These are phyloP conservation scores for Drosophila albomicans DNA, from an alignment of 1,140 invertebrate species.

Conservation along the genomic window DNA sequence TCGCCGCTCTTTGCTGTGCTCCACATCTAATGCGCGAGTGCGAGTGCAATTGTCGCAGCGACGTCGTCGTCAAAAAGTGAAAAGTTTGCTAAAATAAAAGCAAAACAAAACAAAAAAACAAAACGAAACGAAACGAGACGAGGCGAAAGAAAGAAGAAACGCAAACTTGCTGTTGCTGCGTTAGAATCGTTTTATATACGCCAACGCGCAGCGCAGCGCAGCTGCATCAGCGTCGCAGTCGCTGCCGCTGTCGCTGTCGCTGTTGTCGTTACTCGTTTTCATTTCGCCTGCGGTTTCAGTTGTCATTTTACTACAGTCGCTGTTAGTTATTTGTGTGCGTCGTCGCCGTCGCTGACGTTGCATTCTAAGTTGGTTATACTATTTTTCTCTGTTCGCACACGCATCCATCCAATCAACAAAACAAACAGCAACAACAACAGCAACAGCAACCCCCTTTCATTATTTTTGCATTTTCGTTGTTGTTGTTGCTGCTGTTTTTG, in stretches of 20 bases:
- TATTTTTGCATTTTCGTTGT: neutral
- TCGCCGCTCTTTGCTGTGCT: slow-evolving; percentile 18
- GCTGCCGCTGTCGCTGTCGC: slow-evolving; percentile 35
- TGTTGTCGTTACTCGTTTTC: slow-evolving; percentile 74
- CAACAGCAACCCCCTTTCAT: slow-evolving; percentile 15
- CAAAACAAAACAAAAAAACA: slow-evolving; percentile 28
- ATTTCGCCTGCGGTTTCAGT: slow-evolving; percentile 81
- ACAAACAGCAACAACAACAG: slow-evolving; percentile 18
- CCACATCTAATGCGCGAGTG: slow-evolving; percentile 49
- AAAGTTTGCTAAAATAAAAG: slow-evolving; percentile 71
- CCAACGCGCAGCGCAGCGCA: slow-evolving; percentile 41
- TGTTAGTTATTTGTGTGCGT: slow-evolving; percentile 81
- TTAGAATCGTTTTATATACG: slow-evolving; percentile 45
- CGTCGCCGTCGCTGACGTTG: slow-evolving; percentile 55
- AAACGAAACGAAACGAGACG: slow-evolving; percentile 11
- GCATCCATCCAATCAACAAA: slow-evolving; percentile 29
- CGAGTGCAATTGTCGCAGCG: slow-evolving; percentile 55
- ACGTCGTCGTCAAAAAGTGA: slow-evolving; percentile 66
- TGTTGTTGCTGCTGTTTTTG: neutral
- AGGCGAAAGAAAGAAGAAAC: slow-evolving; percentile 12
- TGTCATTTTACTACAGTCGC: slow-evolving; percentile 81
- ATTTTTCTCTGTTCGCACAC: slow-evolving; percentile 21
- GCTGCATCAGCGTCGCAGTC: slow-evolving; percentile 31
- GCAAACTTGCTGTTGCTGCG: slow-evolving; percentile 29
- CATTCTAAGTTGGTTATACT: slow-evolving; percentile 44